Conservation (phyloP, 2,797 vertebrate species). For the Todus mexicanus region DNA sequence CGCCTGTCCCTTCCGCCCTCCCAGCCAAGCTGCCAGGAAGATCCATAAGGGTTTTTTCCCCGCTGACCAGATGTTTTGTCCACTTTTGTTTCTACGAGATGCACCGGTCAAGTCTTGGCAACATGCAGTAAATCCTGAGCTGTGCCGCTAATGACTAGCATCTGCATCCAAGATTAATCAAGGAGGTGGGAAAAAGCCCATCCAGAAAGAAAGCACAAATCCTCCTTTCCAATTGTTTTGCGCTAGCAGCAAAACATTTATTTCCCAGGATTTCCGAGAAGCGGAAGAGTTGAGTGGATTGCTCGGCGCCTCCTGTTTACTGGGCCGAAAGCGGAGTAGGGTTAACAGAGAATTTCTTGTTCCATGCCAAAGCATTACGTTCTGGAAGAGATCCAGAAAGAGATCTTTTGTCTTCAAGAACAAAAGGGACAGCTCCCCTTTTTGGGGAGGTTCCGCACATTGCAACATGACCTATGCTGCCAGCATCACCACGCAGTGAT, state of each 20-base stretch:
- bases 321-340: background rate
- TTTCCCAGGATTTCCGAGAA: constrained; percentile 26
- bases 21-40: background rate
- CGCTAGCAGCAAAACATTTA: background rate
- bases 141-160: background rate
- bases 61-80: background rate
- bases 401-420: background rate
- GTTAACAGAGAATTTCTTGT: background rate
- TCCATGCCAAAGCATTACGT: background rate
- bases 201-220: background rate
- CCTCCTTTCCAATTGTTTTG: constrained; percentile 3
- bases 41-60: background rate
- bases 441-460: background rate
- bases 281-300: background rate
- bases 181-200: background rate
- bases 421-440: background rate
- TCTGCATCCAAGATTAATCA: constrained; percentile 14
- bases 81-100: background rate
- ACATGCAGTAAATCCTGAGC: background rate
- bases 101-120: background rate
- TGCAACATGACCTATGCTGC: fast-evolving
- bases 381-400: constrained; percentile 14
- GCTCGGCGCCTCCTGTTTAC: constrained; percentile 15
- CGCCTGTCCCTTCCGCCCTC: background rate
- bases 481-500: background rate